Base-by-base conservation (phyloP, 2,113 vertebrate species). In the Thinocorus orbignyianus region DNA sequence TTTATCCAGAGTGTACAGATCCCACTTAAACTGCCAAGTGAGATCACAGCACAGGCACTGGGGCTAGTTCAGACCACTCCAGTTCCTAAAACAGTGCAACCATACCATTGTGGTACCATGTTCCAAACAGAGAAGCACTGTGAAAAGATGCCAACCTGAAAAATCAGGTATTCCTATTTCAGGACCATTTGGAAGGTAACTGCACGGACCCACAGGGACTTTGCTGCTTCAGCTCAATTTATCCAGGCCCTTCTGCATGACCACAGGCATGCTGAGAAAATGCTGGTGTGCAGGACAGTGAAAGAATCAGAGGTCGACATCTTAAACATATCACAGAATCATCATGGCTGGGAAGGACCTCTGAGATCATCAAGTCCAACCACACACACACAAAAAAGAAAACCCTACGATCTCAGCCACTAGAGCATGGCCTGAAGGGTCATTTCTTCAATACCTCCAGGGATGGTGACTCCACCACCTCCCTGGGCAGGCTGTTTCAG, bases 101-200 rank as follows among this genome's bases (percentile, higher is more conserved):
- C 0, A 0, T 41, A 33, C 33, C 19, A 15, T 30, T n/a, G 9
- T 41, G 28, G 17, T 41, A 22, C 15, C 22, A 17, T 3, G 8
- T 33, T 24, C 9, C 31, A 66, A 65, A 35, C 33, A 52, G 79
- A 80, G 39, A 35, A 35, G 8, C 24, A 25, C 33, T 39, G 30
- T 26, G 86, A n/a, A 39, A 69, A 80, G 14, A 11, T 61, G 31
- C 8, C 28, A 60, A 39, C 1, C 2, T 17, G 23, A 51, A 64
- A 92, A 80, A 0, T 2, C 3, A 60, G 12, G 68, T 46, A 37
- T 0, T 20, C 0, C 17, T 55, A 4, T 70, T 81, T 52, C 26
- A 73, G 42, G 33, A 68, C 10, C 3, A 11, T 33, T n/a, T 42
- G 5, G 42, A 14, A 83, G 25, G 22, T 48, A 30, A 39, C 28